These are phyloP conservation scores for Polydrusus pterygomalis DNA, from an alignment of 2,888 invertebrate genomes.

Conservation along the genomic window DNA sequence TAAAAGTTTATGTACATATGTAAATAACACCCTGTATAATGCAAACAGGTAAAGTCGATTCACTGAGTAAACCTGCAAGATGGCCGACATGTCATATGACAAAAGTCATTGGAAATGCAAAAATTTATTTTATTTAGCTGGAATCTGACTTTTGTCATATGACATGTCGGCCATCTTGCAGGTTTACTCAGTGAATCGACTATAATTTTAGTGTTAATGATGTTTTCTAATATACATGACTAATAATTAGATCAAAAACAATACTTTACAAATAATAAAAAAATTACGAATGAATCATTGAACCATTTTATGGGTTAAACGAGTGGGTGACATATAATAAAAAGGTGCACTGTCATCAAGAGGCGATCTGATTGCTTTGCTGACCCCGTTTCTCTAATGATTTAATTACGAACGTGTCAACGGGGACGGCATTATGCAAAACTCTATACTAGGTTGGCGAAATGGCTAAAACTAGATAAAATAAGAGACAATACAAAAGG, in stretches of 20 bases:
- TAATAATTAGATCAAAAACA: not conserved
- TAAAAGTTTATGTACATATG: no score
- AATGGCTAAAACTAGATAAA: not conserved
- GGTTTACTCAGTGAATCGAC: no score
- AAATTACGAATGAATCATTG: conserved; percentile 15
- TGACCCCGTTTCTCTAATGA: conserved; percentile 32
- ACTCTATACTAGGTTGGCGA: not conserved
- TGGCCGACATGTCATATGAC: no score
- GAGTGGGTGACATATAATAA: conserved; percentile 15
- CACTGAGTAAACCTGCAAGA: no score
- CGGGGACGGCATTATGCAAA: conserved; percentile 7
- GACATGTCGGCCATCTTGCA: no score
- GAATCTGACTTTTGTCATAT: no score
- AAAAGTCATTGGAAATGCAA: no score
- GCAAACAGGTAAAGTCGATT: no score
- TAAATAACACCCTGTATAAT: no score
- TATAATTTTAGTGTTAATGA: not conserved
- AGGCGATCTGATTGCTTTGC: conserved; percentile 21
- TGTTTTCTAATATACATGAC: not conserved
- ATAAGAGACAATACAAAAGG: not conserved
- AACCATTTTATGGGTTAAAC: conserved; percentile 15
- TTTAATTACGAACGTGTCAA: conserved; percentile 14
- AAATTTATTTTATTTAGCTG: no score
- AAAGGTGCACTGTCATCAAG: conserved; percentile 26
- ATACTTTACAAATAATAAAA: not conserved